These are phyloP conservation scores for Polyodon spathula DNA, from an alignment of 2,113 vertebrate genomes.

Conservation along the genomic window DNA sequence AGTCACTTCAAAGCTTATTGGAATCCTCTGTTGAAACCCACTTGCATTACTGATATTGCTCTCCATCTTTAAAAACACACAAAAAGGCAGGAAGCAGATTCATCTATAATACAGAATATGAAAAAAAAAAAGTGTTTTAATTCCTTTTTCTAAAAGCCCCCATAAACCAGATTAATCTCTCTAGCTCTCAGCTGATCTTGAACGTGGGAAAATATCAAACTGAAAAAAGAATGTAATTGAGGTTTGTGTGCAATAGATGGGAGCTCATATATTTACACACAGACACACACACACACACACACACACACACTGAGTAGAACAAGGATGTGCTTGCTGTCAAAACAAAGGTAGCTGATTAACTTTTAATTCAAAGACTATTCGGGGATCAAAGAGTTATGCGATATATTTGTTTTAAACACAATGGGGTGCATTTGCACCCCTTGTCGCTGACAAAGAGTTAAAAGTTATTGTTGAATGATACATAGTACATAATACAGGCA, in stretches of 20 bases:
- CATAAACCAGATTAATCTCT: neutral
- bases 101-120: neutral
- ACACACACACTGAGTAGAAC: neutral
- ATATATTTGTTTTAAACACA: no score
- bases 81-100: neutral
- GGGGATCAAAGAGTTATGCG: no score
- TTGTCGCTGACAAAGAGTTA: no score
- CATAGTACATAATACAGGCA: no score
- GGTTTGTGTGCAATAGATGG: neutral
- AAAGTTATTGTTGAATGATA: no score
- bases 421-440: no score
- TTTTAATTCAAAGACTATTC: no score
- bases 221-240: neutral
- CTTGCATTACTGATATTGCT: constrained; percentile 5
- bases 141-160: neutral
- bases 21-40: neutral
- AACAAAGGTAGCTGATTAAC: no score
- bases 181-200: neutral
- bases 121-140: neutral
- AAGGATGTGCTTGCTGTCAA: no score
- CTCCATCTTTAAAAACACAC: constrained; percentile 1
- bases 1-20: neutral
- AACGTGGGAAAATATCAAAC: neutral
- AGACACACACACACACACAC: neutral
- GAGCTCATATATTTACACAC: neutral